A percentile compares a stretch with the other conserved stretches of the same genome.
Evolutionary conservation across 2,888 invertebrate species (phyloP).

Genomic region (Perithous albicinctus): DNA sequence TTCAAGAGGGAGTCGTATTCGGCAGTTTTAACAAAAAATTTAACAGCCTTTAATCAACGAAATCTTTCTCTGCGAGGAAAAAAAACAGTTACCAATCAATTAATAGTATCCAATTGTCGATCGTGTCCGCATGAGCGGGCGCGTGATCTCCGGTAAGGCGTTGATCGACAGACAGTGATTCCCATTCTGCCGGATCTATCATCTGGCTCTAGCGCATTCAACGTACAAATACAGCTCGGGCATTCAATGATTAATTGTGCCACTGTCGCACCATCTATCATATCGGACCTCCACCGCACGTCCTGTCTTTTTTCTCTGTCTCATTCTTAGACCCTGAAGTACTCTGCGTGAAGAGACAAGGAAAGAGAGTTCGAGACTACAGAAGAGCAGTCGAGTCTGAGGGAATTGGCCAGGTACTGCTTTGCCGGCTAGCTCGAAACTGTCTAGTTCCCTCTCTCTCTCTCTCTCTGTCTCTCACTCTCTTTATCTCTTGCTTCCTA

Average conservation of each 20-base stretch:
- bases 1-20: too few species aligned
- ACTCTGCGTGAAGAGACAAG: constrained; percentile 12
- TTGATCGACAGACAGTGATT: constrained; percentile 61
- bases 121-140: constrained; percentile 37
- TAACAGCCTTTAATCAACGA: too few species aligned
- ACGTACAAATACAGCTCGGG: constrained; percentile 53
- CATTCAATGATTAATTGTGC: constrained; percentile 77
- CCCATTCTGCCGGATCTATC: constrained; percentile 42
- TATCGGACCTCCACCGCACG: constrained; percentile 41
- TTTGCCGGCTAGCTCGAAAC: neutral
- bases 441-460: constrained; percentile 40
- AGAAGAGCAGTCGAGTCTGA: constrained; percentile 24
- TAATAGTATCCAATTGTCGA: constrained; percentile 47
- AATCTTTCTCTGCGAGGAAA: too few species aligned
- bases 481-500: constrained; percentile 1
- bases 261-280: constrained; percentile 76
- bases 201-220: constrained; percentile 25
- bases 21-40: too few species aligned
- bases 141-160: constrained; percentile 27
- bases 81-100: constrained; percentile 21
- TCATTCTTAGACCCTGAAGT: neutral
- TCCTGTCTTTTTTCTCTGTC: constrained; percentile 30
- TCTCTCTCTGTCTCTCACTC: constrained; percentile 18
- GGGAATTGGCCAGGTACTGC: constrained; percentile 58
- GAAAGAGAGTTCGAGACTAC: neutral